Base-by-base conservation (phyloP, 2,888 invertebrate species). In the Gastrophysa polygoni region DNA sequence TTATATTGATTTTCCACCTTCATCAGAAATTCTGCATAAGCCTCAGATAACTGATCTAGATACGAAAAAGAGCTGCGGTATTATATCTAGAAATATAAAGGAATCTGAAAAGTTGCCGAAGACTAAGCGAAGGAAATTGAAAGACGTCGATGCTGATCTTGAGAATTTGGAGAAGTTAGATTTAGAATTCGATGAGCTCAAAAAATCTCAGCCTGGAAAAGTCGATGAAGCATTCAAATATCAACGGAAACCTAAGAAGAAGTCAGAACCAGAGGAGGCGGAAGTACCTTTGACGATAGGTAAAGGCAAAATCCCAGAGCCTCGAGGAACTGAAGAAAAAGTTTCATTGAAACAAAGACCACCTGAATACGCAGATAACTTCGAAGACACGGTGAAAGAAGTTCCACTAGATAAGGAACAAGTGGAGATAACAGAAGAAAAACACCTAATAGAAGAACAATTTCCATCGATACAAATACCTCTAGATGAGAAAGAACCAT, bases 401-500 rank as follows among this genome's bases (percentile, higher is more conserved):
- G 72, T 78, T 47, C 75, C 77, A 44, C 34, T 48, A 43, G 68
- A 70, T 56, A 66, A 68, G 63, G 66, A 73, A 70, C 71, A 74
- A 57, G 34, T 73, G 70, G 68, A 75, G 60, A 24, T 72, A 71
- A 67, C 66, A 64, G 57, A 73, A 66, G 67, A 72, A 59, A 68
- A 70, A 66, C 68, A 73, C 7, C 69, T 69, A 71, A 81, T 68
- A 73, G 72, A 73, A 80, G 62, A 65, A 43, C 64, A 69, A 20
- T n/a, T 52, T 18, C 50, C 56, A 14, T 43, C 63, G 46, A 74
- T 73, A 18, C 63, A 70, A 60, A 70, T 71, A 69, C 83, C 84
- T 73, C 85, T 86, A 75, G 83, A 89, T 28, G 90, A 88, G 1
- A 85, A 91, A 17, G 90, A 74, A 63, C 72, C 64, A 70, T 59